phyloP scores from a whole-genome alignment of 2,113 vertebrate species.

The Chloroceryle aenea region DNA sequence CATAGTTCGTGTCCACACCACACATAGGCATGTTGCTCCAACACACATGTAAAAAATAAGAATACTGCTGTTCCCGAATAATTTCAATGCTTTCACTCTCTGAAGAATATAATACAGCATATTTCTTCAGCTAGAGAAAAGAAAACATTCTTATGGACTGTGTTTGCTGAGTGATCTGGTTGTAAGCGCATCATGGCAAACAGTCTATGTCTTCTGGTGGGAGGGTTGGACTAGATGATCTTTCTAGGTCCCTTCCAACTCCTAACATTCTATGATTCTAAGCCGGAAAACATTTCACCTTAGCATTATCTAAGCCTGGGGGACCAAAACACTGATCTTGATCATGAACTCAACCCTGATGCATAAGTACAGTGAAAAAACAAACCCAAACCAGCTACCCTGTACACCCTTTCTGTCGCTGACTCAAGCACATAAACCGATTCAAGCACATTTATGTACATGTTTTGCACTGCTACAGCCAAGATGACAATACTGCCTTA shows the following conservation, averaged over 20 bases:
- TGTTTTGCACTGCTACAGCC: neutral
- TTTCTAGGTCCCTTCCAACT: no score
- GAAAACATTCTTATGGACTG: neutral
- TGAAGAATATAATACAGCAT: neutral
- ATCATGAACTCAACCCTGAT: neutral
- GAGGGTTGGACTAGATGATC: neutral
- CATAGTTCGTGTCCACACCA: neutral
- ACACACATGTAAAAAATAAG: neutral
- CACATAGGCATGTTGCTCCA: neutral
- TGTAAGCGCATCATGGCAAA: neutral
- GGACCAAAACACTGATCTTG: neutral
- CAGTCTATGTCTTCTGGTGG: neutral
- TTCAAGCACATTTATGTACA: neutral
- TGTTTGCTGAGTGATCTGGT: neutral
- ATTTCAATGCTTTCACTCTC: neutral
- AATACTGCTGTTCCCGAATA: rapidly evolving
- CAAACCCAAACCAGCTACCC: neutral
- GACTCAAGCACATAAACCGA: neutral
- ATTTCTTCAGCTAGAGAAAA: neutral
- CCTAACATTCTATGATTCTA: neutral
- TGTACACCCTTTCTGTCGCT: neutral
- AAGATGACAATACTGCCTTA: neutral
- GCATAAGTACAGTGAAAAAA: neutral
- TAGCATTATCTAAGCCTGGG: neutral
- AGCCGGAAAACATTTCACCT: neutral